Evolutionary conservation across 2,888 invertebrate genomes (phyloP).

Genomic region (Dyspetes luteomarginatus): DNA sequence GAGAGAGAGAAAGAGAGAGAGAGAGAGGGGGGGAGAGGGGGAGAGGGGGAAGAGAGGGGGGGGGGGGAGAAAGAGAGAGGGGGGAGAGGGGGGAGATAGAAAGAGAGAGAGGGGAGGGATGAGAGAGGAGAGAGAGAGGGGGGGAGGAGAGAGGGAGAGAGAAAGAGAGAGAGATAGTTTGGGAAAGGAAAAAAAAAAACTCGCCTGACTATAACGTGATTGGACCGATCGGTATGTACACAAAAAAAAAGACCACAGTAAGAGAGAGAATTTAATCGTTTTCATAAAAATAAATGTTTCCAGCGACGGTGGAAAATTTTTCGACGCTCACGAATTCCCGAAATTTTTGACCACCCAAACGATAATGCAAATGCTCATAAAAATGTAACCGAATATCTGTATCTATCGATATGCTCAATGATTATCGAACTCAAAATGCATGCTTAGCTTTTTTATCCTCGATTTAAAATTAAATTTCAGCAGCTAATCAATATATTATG

Average conservation of each 20-base stretch:
- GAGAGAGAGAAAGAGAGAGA: too few species aligned
- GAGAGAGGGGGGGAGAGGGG: constrained; percentile 32
- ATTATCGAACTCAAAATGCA: constrained; percentile 14
- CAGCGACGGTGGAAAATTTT: constrained; percentile 21
- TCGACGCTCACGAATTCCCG: constrained; percentile 31
- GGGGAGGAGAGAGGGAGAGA: background rate
- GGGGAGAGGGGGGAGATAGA: constrained; percentile 6
- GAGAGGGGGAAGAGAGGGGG: constrained; percentile 10
- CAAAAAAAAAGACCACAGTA: constrained; percentile 16
- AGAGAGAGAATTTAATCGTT: constrained; percentile 44
- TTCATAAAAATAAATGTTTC: constrained; percentile 63
- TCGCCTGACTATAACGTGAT: constrained; percentile 59
- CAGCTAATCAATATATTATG: too few species aligned
- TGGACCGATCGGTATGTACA: constrained; percentile 55
- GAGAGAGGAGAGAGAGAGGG: constrained; percentile 13
- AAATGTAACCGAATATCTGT: constrained; percentile 19
- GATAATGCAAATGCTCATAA: constrained; percentile 20
- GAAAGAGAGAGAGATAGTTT: background rate
- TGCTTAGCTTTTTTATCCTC: constrained; percentile 39
- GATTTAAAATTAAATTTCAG: constrained; percentile 38
- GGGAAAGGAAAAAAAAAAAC: constrained; percentile 8
- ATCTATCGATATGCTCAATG: background rate
- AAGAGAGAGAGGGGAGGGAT: constrained; percentile 14
- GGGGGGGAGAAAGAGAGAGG: constrained; percentile 9
- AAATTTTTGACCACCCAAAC: constrained; percentile 25